phyloP scores from a whole-genome alignment of 2,113 vertebrate species.

The Nicator chloris region DNA sequence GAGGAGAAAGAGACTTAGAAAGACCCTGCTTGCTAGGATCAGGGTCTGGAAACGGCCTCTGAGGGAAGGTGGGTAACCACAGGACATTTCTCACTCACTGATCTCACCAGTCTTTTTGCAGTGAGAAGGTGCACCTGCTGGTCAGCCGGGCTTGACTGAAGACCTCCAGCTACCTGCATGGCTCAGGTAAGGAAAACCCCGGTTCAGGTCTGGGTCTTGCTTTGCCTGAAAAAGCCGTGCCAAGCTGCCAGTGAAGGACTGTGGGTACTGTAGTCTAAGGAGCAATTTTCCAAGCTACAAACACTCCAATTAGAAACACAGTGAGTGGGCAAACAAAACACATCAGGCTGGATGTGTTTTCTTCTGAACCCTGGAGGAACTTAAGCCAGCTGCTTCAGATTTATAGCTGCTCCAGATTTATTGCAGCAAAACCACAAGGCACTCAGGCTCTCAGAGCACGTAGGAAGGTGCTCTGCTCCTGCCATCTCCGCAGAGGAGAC shows the following conservation, averaged over 20 bases:
- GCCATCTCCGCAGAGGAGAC: background rate
- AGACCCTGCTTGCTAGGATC: background rate
- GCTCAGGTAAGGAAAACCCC: background rate
- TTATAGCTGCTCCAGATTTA: conserved; percentile 52
- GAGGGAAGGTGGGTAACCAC: background rate
- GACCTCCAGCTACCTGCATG: background rate
- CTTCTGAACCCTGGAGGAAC: conserved; percentile 46
- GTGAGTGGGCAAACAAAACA: conserved; percentile 60
- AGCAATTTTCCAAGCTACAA: conserved; percentile 47
- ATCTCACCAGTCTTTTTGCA: background rate
- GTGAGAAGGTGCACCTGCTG: background rate
- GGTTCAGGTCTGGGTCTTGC: background rate
- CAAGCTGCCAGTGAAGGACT: background rate
- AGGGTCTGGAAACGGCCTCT: background rate
- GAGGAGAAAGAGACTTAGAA: background rate
- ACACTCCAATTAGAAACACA: conserved; percentile 53
- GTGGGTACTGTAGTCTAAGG: conserved; percentile 56
- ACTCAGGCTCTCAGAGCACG: conserved; percentile 4
- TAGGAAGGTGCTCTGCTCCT: conserved; percentile 32
- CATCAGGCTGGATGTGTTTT: conserved; percentile 47
- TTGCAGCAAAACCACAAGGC: background rate
- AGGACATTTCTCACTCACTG: background rate
- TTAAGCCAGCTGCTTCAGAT: conserved; percentile 52
- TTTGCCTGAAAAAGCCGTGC: background rate
- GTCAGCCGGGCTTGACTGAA: background rate